Base-by-base conservation (phyloP, 2,797 vertebrate genomes). In the Cynodonichthys magdalenae region DNA sequence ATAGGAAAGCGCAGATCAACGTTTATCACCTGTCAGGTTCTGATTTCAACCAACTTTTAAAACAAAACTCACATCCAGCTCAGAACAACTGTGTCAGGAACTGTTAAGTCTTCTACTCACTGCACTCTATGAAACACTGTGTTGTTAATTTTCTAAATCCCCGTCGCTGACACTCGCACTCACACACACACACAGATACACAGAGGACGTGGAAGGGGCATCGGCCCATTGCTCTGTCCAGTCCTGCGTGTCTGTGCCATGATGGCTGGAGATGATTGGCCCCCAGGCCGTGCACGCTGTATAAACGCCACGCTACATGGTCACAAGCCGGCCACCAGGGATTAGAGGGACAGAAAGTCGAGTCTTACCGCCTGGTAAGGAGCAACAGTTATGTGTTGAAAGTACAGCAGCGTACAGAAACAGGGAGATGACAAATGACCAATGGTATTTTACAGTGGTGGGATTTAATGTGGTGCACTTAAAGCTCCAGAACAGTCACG, bases 241-340 rank as follows among this genome's bases (percentile, higher is more conserved):
- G 85, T 75, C 87, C 90, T 88, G 87, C 90, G 84, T 90, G 83
- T 92, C 91, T 89, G 73, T 86, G 87, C 87, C 79, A 91, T 92
- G 85, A 93, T 90, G 87, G 88, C 81, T 84, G 85, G 80, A 88
- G 84, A 93, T 92, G 90, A 92, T 91, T 89, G 90, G 90, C 89
- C 86, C 84, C 69, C 81, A 71, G 78, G 79, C 83, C 72, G 39
- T 78, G 82, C 83, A 88, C 82, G 79, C 71, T 41, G 58, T 67
- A 79, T 78, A 87, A 89, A 85, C 52, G 77, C 87, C 83, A 92
- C 78, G 79, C 79, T 89, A 87, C 76, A 79, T 80, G 66, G 89
- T 87, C 90, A 92, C 89, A 87, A 90, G 80, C 83, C 5, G 74
- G 65, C 89, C 83, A 64, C 84, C 65, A 63, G 89, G 89, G 89